Evolutionary conservation across 2,113 vertebrate genomes (phyloP), one percentile per base, ranked within the genome.

Genomic region (Pantherophis guttatus): DNA sequence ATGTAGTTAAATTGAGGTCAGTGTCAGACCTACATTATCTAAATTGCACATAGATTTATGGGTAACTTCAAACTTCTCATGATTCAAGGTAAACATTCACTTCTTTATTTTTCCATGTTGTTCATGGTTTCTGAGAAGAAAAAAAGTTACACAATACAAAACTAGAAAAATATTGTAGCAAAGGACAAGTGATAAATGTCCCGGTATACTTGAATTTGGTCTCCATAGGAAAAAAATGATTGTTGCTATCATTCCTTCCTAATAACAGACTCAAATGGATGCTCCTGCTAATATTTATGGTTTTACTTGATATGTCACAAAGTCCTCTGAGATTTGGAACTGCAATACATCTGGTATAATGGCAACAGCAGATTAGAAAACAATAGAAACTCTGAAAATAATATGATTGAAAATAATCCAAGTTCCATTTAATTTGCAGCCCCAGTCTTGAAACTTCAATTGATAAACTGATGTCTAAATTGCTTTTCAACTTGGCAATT

Each of bases 281-380:
- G 0, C 59, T 94, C 86, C 87, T 94, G 26, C 87, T 88, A 90
- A 94, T 54, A 57, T 94, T 96, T 89, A 23, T 58, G 29, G 91
- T 94, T 86, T 95, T 95, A 50, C 59, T 93, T 91, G 62, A 11
- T 92, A 89, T 91, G 62, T 21, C 50, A 29, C 15, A 92, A 29
- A 92, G 9, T 93, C 2, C 75, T 91, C 54, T 87, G 48, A 9
- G 90, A 59, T 93, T 94, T 96, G 92, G 70, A 95, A 53, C 0
- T 1, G 53, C 91, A 54, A 55, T 87, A 86, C 39, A 9, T 92
- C 87, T 86, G 89, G 33, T 86, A 92, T n/a, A 54, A 89, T 65
- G 53, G 54, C 59, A 96, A 92, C 91, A 91, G 19, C 33, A 94
- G n/a, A 44, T n/a, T 94, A 0, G 85, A 91, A 93, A 91, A 81